Base-by-base conservation (phyloP, 2,888 invertebrate species). In the Dynastes tityus region DNA sequence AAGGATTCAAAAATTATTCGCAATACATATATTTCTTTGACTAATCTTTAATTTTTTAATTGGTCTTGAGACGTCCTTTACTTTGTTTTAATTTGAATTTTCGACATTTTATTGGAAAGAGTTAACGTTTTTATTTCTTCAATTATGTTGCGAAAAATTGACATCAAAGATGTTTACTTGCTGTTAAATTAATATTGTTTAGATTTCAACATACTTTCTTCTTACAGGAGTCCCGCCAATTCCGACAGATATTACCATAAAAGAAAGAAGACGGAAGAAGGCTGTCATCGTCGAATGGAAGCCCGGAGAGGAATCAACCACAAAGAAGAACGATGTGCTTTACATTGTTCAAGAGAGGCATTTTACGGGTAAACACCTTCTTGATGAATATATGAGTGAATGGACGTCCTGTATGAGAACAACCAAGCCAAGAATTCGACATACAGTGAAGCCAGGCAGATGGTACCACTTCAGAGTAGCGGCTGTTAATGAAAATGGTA, bases 381-480 rank as follows among this genome's bases (percentile, higher is more conserved):
- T 92, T 65, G 91, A 92, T 80, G 90, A 91, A 0, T 91, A 92
- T 81, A 89, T 95, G 77, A 92, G 93, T 45, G 90, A 91, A 29
- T 95, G 95, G 95, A 89, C 89, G 65, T 88, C 91, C n/a, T 86
- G 92, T 58, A 87, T 90, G 76, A 88, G 91, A 80, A 90, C 92
- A 0, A 88, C 85, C 80, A 92, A 92, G 82, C 89, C 91, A 0
- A 90, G 90, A 80, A 87, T 93, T 11, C 91, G 90, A 29, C 90
- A 91, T 77, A 86, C 91, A 45, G 87, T 92, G 70, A 92, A 92
- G 84, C 93, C 94, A 0, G 95, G 95, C 2, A 91, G 93, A 70
- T 95, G 95, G 95, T 95, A 95, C 87, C 93, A 94, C 82, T 94
- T 95, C 85, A 90, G 95, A n/a, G 93, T 95, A 3, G 94, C 95